Percentiles rank a stretch among this genome's conserved stretches.
phyloP scores from a whole-genome alignment of 2,113 vertebrate species.

The Pithys albifrons region DNA sequence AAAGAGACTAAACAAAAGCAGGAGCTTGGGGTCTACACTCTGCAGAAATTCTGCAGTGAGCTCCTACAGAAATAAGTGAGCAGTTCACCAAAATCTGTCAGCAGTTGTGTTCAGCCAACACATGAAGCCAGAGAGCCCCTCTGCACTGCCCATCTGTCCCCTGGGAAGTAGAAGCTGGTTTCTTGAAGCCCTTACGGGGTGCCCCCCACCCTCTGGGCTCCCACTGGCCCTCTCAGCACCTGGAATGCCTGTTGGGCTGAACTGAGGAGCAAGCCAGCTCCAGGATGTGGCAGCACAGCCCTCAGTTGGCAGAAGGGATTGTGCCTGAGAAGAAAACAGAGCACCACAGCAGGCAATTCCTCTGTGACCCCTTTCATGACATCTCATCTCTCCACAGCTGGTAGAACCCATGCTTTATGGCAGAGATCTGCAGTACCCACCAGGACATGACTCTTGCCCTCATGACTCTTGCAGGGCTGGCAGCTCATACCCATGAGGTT shows the following conservation, averaged over 20 bases:
- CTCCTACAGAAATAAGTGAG: background rate
- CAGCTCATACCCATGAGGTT: background rate
- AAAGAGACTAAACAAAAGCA: background rate
- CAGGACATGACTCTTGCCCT: background rate
- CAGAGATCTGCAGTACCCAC: background rate
- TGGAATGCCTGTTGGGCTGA: background rate
- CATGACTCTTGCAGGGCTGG: background rate
- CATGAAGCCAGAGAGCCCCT: background rate
- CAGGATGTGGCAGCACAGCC: background rate
- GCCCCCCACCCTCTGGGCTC: accelerated
- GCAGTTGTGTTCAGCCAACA: background rate
- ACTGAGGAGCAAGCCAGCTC: background rate
- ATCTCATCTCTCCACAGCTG: accelerated
- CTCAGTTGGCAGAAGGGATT: background rate
- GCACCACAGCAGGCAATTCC: background rate
- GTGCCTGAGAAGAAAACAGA: background rate
- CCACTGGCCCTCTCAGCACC: background rate
- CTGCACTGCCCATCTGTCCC: background rate
- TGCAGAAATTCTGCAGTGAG: background rate
- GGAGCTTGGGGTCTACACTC: background rate
- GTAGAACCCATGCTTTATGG: background rate
- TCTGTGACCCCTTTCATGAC: background rate
- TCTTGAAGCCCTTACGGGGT: background rate
- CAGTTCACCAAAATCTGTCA: background rate
- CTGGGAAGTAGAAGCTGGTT: background rate